Base-by-base conservation (phyloP, 1,140 invertebrate genomes). In the Gryllus bimaculatus region DNA sequence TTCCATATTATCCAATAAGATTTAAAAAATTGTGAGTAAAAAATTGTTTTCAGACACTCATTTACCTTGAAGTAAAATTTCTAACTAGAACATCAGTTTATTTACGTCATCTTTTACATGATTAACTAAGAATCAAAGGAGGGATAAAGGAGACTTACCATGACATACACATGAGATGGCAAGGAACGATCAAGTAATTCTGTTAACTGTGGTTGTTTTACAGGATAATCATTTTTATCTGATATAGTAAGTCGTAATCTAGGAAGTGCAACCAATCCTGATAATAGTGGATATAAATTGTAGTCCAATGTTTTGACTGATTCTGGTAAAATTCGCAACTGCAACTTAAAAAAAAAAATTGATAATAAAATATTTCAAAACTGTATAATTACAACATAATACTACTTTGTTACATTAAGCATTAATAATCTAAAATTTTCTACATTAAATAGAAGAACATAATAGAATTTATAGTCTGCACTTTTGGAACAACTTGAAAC, bases 261-360 rank as follows among this genome's bases (percentile, higher is more conserved):
- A 12, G 93, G 93, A 49, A 93, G 86, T 8, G 87, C 86, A 15
- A 93, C 91, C 83, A 90, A 89, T 8, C 93, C 93, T 21, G 92
- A 88, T 13, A 92, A 85, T 79, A 94, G 84, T 7, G 93, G 93
- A 83, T 93, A 93, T 73, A 94, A 86, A 83, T 92, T 94, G 85
- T 93, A 94, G 80, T 88, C 88, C 74, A 94, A 82, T 77, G 88
- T 87, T 78, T 91, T 88, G 79, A 84, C 87, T 76, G 88, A 89
- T 47, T 88, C 86, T 0, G 93, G 92, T 75, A 93, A 86, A 18
- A 94, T 87, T 49, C 90, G 88, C 47, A 93, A 86, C 73, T 89
- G 88, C n/a, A 90, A 85, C 90, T 91, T 82, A 80, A 87, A 87
- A 47, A 79, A 26, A 75, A 39, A 15, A 18, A 49, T n/a, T n/a